These are phyloP conservation scores for Metopia argyrocephala DNA, from an alignment of 2,888 invertebrate genomes.

Conservation along the genomic window DNA sequence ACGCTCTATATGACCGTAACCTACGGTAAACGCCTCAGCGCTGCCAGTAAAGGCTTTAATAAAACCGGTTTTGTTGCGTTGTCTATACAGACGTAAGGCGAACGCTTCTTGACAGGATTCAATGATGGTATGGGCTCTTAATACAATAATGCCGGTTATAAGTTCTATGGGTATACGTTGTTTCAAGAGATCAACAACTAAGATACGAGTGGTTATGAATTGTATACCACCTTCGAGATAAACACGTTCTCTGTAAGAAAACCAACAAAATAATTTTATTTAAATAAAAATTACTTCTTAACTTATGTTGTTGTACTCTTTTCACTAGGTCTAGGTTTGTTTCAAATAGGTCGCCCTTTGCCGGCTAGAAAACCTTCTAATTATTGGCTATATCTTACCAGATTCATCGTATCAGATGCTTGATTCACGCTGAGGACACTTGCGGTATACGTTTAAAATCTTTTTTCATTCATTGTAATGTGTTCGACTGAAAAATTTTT, in stretches of 20 bases:
- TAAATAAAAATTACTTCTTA: too few species aligned
- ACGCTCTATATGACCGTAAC: constrained; percentile 94
- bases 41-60: constrained; percentile 96
- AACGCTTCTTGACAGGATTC: constrained; percentile 97
- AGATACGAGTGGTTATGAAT: constrained; percentile 94
- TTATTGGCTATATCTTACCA: too few species aligned
- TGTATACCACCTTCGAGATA: constrained; percentile 96
- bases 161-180: constrained; percentile 92
- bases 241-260: constrained; percentile 83
- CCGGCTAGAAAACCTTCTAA: too few species aligned
- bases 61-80: constrained; percentile 96
- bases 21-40: constrained; percentile 92
- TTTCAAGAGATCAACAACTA: constrained; percentile 97
- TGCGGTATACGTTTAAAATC: too few species aligned
- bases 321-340: too few species aligned
- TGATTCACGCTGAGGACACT: too few species aligned
- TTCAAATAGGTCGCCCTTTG: too few species aligned
- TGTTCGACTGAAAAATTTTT: too few species aligned
- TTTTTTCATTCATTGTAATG: too few species aligned
- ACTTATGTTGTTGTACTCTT: too few species aligned
- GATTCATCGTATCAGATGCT: too few species aligned
- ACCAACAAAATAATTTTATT: not conserved
- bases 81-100: constrained; percentile 92
- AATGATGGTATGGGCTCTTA: constrained; percentile 91
- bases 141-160: constrained; percentile 94